A percentile compares a stretch with the other conserved stretches of the same genome.
Evolutionary conservation across 2,888 invertebrate species (phyloP).

Genomic region (Rhingia rostrata): DNA sequence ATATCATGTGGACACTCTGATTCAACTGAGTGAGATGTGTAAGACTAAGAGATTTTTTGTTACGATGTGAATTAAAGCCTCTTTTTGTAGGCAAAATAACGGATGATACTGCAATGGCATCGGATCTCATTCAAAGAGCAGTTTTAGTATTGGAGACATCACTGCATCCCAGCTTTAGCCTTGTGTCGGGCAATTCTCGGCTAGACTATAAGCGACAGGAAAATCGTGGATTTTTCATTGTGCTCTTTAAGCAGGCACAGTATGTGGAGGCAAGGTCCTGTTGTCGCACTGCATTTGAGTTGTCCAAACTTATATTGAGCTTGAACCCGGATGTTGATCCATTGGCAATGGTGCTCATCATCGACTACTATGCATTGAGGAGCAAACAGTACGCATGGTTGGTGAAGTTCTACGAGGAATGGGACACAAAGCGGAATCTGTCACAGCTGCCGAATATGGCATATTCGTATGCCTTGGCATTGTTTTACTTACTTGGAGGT

Average conservation of each 20-base stretch:
- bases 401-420: constrained; percentile 85
- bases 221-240: constrained; percentile 91
- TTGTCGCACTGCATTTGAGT: constrained; percentile 93
- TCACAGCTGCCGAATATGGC: constrained; percentile 94
- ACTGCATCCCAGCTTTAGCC: constrained; percentile 91
- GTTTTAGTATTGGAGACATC: constrained; percentile 90
- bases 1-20: constrained; percentile 91
- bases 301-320: constrained; percentile 91
- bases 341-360: constrained; percentile 88
- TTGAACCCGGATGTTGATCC: constrained; percentile 91
- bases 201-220: constrained; percentile 91
- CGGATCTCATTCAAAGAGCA: constrained; percentile 91
- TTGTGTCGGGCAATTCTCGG: constrained; percentile 89
- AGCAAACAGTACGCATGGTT: constrained; percentile 90
- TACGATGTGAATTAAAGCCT: neutral
- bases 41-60: constrained; percentile 78
- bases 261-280: constrained; percentile 92
- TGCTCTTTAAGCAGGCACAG: constrained; percentile 91
- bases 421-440: constrained; percentile 87
- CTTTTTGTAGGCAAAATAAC: constrained; percentile 84
- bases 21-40: constrained; percentile 92
- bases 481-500: constrained; percentile 85
- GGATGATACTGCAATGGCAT: constrained; percentile 91
- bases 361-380: constrained; percentile 93
- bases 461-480: constrained; percentile 90